A percentile compares a stretch with the other conserved stretches of the same genome.
phyloP scores from a whole-genome alignment of 2,797 vertebrate species.

The Cryptoblepharus egeriae region DNA sequence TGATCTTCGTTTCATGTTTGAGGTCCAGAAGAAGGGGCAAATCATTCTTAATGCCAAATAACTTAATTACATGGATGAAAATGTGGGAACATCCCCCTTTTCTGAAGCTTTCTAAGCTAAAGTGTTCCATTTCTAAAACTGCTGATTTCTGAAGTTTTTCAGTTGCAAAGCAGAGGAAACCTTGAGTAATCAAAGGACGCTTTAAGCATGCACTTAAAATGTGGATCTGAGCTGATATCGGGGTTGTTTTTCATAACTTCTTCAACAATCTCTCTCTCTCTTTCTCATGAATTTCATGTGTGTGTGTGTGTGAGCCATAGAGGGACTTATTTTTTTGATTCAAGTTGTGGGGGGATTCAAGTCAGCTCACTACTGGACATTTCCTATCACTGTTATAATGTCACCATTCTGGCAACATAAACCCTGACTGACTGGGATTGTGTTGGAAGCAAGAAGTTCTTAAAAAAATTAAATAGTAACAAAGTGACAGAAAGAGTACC shows the following conservation, averaged over 20 bases:
- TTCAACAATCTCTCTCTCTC: not conserved
- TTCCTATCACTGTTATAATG: too few species aligned
- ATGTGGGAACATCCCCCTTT: not conserved
- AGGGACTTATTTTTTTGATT: too few species aligned
- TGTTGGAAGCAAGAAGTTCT: not conserved
- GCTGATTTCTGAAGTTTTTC: constrained; percentile 21
- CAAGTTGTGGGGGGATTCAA: too few species aligned
- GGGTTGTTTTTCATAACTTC: not conserved
- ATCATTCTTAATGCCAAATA: constrained; percentile 55
- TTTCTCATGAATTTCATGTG: not conserved
- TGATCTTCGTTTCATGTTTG: constrained; percentile 55
- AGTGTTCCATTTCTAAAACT: too few species aligned
- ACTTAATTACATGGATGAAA: constrained; percentile 50
- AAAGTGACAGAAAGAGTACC: not conserved
- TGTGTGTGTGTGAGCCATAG: too few species aligned
- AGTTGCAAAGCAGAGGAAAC: not conserved
- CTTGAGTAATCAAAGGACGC: not conserved
- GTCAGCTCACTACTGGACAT: too few species aligned
- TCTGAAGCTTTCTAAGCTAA: not conserved
- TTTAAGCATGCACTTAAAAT: not conserved
- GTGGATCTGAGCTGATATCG: not conserved
- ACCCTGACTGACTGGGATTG: too few species aligned
- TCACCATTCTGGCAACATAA: not conserved
- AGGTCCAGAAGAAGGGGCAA: constrained; percentile 55
- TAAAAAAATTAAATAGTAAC: not conserved